phyloP scores from a whole-genome alignment of 1,140 invertebrate genomes.

The Drosophila albomicans region DNA sequence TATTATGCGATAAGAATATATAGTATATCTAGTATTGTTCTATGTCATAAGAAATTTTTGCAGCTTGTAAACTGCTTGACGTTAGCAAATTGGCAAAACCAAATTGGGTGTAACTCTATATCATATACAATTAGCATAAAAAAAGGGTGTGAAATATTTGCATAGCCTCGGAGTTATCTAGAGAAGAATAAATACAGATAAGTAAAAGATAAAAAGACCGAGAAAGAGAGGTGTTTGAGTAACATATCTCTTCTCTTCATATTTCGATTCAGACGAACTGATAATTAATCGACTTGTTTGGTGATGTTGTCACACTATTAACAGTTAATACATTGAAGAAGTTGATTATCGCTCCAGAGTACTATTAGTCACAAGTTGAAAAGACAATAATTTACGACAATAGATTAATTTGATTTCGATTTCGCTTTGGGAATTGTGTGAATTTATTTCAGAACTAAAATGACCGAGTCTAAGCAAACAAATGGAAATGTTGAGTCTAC shows the following conservation, averaged over 20 bases:
- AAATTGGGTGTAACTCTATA: conserved; percentile 9
- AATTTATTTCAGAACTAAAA: conserved; percentile 37
- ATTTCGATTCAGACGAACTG: conserved; percentile 5
- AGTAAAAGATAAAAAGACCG: neutral
- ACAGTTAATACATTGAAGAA: neutral
- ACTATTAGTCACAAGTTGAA: conserved; percentile 6
- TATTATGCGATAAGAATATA: neutral
- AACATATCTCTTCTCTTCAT: neutral
- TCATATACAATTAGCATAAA: conserved; percentile 8
- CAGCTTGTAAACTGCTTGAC: neutral
- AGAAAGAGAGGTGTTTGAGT: neutral
- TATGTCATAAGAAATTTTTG: neutral
- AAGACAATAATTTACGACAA: conserved; percentile 21
- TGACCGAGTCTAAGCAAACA: conserved; percentile 51
- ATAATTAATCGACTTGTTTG: conserved; percentile 5
- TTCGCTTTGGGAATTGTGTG: neutral
- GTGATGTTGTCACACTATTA: conserved; percentile 11
- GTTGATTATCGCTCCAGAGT: neutral
- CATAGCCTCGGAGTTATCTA: neutral
- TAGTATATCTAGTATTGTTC: neutral
- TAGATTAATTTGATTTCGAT: conserved; percentile 24
- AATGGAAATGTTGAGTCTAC: conserved; percentile 47
- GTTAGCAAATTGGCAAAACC: neutral
- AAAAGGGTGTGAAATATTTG: conserved; percentile 8
- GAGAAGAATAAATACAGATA: neutral